Conservation (phyloP, 2,888 invertebrate species). For the Chirona hameri region DNA sequence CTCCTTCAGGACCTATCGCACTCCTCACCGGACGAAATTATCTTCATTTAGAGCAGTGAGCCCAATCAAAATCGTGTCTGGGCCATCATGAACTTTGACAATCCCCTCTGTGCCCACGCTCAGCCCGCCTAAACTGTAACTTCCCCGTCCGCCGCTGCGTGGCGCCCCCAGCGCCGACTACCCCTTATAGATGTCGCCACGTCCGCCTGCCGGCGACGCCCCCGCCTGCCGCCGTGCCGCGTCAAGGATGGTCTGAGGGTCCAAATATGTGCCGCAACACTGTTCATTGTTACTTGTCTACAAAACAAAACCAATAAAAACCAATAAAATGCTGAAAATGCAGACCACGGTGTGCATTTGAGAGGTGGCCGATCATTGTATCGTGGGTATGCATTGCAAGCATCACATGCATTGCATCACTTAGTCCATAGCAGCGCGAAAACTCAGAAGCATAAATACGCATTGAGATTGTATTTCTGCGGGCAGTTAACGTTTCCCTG, state of each 20-base stretch:
- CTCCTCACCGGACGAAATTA: too few species aligned
- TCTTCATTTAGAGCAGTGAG: too few species aligned
- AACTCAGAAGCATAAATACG: too few species aligned
- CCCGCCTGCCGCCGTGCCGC: neutral
- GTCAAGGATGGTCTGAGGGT: slow-evolving; percentile 30
- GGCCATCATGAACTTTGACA: too few species aligned
- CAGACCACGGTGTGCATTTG: neutral
- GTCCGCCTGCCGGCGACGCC: neutral
- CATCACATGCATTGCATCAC: too few species aligned
- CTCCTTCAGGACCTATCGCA: too few species aligned
- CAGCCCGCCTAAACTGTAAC: neutral
- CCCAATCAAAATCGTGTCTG: too few species aligned
- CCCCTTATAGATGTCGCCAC: neutral
- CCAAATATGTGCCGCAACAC: slow-evolving; percentile 26
- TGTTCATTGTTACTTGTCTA: slow-evolving; percentile 26
- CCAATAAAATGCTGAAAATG: neutral
- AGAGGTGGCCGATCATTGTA: too few species aligned
- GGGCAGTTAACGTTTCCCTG: neutral
- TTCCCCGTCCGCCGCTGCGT: neutral
- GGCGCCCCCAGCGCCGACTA: neutral
- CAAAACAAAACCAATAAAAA: neutral
- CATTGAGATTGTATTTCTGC: too few species aligned
- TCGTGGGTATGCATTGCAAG: too few species aligned
- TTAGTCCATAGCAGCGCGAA: too few species aligned
- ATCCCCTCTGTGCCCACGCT: neutral